Evolutionary conservation across 1,140 invertebrate genomes (phyloP).

Genomic region (honey bee (Apis mellifera)): Amel_HAv3.1 CM009938.2:1238501-1239000

Average conservation of each 20-base stretch:
- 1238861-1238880: constrained; percentile 17
- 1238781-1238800: constrained; percentile 42
- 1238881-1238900: background rate
- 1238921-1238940: too few species aligned
- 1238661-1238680: constrained; percentile 24
- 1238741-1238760: constrained; percentile 34
- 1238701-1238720: constrained; percentile 8
- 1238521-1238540: background rate
- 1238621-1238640: constrained; percentile 28
- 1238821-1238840: constrained; percentile 8
- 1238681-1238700: constrained; percentile 42
- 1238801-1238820: constrained; percentile 44
- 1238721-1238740: constrained; percentile 7
- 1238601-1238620: background rate
- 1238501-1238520: too few species aligned
- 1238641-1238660: constrained; percentile 19
- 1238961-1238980: too few species aligned
- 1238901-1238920: background rate
- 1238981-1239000: too few species aligned
- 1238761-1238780: background rate
- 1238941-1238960: too few species aligned
- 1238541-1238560: background rate
- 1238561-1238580: background rate
- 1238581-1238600: background rate
- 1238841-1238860: constrained; percentile 26